Evolutionary conservation across 2,888 invertebrate species (phyloP).

Genomic region (Lycaena phlaeas): DNA sequence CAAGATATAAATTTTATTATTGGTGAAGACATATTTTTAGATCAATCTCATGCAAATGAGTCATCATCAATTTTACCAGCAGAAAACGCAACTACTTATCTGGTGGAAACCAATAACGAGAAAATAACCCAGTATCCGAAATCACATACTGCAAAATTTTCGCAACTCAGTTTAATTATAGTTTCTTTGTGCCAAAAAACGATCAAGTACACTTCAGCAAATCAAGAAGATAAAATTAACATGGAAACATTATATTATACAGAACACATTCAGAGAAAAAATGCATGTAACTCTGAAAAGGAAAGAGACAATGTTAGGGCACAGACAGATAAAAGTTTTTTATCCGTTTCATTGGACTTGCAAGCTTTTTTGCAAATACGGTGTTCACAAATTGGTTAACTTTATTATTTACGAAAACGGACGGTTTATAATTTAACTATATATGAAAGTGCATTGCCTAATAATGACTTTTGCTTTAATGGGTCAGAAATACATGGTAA

Average conservation of each 20-base stretch:
- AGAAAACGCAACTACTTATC: background rate
- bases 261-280: background rate
- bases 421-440: background rate
- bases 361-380: conserved; percentile 4
- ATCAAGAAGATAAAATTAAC: background rate
- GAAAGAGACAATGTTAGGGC: background rate
- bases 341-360: background rate
- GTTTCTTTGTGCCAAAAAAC: conserved; percentile 3
- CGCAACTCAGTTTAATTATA: background rate
- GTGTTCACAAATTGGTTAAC: background rate
- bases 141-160: background rate
- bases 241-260: background rate
- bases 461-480: background rate
- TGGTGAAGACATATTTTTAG: background rate
- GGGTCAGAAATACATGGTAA: background rate
- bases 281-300: background rate
- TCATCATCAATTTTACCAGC: background rate
- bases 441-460: background rate
- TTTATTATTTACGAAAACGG: background rate
- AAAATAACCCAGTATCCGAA: background rate
- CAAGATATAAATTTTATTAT: background rate
- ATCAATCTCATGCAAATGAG: background rate
- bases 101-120: background rate
- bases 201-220: background rate
- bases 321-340: background rate